phyloP scores from a whole-genome alignment of 2,113 vertebrate species.

The Embiotoca jacksoni region DNA sequence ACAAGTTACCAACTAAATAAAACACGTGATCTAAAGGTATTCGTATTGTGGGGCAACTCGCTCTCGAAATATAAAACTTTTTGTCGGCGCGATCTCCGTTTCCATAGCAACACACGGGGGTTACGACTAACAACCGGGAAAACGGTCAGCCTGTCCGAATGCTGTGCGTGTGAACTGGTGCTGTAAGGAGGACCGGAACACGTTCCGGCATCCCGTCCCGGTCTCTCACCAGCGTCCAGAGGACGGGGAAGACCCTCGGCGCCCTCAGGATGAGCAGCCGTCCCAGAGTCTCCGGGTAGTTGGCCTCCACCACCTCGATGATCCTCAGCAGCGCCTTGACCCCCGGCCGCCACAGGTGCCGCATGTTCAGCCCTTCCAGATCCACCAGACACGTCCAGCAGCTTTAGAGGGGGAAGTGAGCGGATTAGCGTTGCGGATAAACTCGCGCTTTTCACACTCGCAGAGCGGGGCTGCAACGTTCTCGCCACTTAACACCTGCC shows the following conservation, averaged over 20 bases:
- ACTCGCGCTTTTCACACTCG: neutral
- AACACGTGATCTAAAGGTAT: too few species aligned
- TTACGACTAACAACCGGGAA: too few species aligned
- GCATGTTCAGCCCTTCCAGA: slow-evolving; percentile 97
- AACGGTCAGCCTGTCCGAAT: too few species aligned
- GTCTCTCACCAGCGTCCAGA: slow-evolving; percentile 93
- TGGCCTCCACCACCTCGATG: slow-evolving; percentile 97
- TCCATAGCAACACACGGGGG: too few species aligned
- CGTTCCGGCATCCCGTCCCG: neutral
- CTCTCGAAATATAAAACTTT: too few species aligned
- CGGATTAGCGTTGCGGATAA: slow-evolving; percentile 31
- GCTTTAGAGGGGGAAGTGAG: slow-evolving; percentile 39
- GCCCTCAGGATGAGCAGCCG: slow-evolving; percentile 94
- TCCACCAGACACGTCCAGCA: slow-evolving; percentile 98
- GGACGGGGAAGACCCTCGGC: slow-evolving; percentile 95
- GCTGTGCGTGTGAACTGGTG: neutral
- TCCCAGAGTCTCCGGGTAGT: slow-evolving; percentile 97
- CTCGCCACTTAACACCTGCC: slow-evolving; percentile 59
- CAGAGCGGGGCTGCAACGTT: slow-evolving; percentile 12
- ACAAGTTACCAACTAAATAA: too few species aligned
- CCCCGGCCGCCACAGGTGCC: slow-evolving; percentile 95
- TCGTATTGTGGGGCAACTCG: too few species aligned
- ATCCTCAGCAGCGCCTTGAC: slow-evolving; percentile 96
- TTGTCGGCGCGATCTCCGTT: too few species aligned
- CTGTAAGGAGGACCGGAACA: neutral